phyloP scores from a whole-genome alignment of 35 echinoderm and acorn worm genomes.

The Ptychodera flava region DNA sequence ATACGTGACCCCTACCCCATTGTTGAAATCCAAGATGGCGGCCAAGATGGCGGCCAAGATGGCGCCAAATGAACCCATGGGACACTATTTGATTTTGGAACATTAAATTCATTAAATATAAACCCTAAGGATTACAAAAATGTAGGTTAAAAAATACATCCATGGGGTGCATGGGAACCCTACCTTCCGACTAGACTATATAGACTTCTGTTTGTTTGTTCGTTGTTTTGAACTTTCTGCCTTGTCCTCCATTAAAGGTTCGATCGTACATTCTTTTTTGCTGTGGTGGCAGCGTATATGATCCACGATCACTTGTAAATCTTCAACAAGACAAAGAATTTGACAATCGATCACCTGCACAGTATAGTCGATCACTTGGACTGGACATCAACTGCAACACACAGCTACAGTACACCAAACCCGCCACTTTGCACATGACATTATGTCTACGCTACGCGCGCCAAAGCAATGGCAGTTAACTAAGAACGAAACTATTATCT shows the following conservation, averaged over 20 bases:
- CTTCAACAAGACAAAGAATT: constrained; percentile 5
- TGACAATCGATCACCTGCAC: neutral
- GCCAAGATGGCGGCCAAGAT: too few species aligned
- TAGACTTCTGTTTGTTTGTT: too few species aligned
- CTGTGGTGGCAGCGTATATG: constrained; percentile 14
- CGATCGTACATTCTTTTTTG: constrained; percentile 8
- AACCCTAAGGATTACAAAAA: too few species aligned
- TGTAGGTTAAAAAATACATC: too few species aligned
- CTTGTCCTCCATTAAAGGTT: neutral
- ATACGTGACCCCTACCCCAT: too few species aligned
- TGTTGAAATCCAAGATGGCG: too few species aligned
- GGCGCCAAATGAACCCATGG: too few species aligned
- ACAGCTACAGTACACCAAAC: too few species aligned
- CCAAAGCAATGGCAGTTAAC: constrained; percentile 18
- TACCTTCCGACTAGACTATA: too few species aligned
- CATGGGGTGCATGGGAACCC: too few species aligned
- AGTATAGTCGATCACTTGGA: neutral
- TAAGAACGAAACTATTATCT: constrained; percentile 4
- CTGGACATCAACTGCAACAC: neutral
- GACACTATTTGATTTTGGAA: too few species aligned
- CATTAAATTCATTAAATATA: too few species aligned
- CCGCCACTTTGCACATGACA: neutral
- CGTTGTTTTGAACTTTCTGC: neutral
- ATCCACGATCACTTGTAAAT: neutral
- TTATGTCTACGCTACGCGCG: neutral